A percentile compares a stretch with the other conserved stretches of the same genome.
These are phyloP conservation scores for Apostichopus leukothele DNA, from an alignment of 53 echinoderm and acorn worm genomes.

Conservation along the genomic window DNA sequence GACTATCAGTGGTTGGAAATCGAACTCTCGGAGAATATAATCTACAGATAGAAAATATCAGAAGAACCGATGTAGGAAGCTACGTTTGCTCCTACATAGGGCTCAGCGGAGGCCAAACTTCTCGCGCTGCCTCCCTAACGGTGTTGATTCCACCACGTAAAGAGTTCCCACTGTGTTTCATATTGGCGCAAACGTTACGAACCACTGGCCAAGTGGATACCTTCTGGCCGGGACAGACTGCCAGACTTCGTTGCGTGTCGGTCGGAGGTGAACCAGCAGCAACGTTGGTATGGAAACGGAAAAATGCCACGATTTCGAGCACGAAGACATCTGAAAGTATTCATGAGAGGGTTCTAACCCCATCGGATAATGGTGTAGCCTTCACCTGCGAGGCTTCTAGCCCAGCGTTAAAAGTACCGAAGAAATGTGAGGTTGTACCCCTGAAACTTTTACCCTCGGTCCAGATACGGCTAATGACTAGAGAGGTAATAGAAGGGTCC, in stretches of 20 bases:
- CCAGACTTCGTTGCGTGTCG: conserved; percentile 72
- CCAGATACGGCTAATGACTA: conserved; percentile 65
- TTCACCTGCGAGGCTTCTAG: conserved; percentile 86
- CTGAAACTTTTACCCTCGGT: conserved; percentile 82
- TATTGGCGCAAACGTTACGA: conserved; percentile 56
- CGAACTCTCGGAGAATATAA: conserved; percentile 68
- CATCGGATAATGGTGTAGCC: conserved; percentile 85
- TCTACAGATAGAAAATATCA: conserved; percentile 69
- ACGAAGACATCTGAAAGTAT: conserved; percentile 63
- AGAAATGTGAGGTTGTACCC: conserved; percentile 71
- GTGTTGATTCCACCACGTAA: conserved; percentile 76
- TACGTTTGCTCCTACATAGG: conserved; percentile 79
- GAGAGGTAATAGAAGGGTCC: conserved; percentile 66
- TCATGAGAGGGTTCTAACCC: conserved; percentile 71
- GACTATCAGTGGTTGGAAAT: conserved; percentile 79
- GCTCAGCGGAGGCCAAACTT: conserved; percentile 60
- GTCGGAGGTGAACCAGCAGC: conserved; percentile 85
- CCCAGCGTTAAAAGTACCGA: conserved; percentile 72
- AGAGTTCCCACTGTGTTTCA: conserved; percentile 72
- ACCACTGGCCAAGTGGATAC: conserved; percentile 47
- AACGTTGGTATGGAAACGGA: conserved; percentile 75
- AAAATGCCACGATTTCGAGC: conserved; percentile 66
- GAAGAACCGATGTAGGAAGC: conserved; percentile 65
- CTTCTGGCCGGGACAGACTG: conserved; percentile 82
- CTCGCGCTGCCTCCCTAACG: conserved; percentile 63